Evolutionary conservation across 2,797 vertebrate species (phyloP).

Genomic region (Chrysocyon brachyurus): DNA sequence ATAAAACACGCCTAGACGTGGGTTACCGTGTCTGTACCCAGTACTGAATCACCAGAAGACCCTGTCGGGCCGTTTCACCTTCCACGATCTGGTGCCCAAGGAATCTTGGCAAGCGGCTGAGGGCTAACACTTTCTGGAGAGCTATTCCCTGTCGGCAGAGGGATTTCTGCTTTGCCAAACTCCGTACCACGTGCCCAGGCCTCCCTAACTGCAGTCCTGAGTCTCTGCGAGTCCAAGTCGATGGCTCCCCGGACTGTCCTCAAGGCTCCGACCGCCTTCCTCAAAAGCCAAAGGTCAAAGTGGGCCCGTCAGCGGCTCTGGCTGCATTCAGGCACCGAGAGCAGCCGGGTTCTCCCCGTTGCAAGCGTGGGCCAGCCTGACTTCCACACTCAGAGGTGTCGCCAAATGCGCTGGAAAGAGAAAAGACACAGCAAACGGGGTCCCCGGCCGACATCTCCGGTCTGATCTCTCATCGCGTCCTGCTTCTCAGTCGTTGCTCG

Average conservation of each 20-base stretch:
- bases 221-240: conserved; percentile 38
- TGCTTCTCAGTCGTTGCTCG: background rate
- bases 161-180: conserved; percentile 46
- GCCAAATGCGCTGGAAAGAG: conserved; percentile 44
- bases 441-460: background rate
- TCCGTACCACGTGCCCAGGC: background rate
- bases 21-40: conserved; percentile 29
- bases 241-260: conserved; percentile 33
- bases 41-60: conserved; percentile 54
- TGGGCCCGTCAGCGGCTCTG: background rate
- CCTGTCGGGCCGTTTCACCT: conserved; percentile 42
- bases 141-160: background rate
- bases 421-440: background rate
- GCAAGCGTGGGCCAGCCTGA: background rate
- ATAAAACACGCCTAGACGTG: conserved; percentile 54
- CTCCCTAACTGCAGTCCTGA: conserved; percentile 11
- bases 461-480: background rate
- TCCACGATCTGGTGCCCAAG: conserved; percentile 36
- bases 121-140: conserved; percentile 22
- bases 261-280: background rate
- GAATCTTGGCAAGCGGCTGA: conserved; percentile 60
- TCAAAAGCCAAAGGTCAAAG: conserved; percentile 56
- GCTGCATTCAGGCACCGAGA: conserved; percentile 6
- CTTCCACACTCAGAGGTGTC: background rate
- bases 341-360: conserved; percentile 51